A percentile compares a stretch with the other conserved stretches of the same genome.
Evolutionary conservation across 2,797 vertebrate genomes (phyloP).

Genomic region (Neomorphus geoffroyi): DNA sequence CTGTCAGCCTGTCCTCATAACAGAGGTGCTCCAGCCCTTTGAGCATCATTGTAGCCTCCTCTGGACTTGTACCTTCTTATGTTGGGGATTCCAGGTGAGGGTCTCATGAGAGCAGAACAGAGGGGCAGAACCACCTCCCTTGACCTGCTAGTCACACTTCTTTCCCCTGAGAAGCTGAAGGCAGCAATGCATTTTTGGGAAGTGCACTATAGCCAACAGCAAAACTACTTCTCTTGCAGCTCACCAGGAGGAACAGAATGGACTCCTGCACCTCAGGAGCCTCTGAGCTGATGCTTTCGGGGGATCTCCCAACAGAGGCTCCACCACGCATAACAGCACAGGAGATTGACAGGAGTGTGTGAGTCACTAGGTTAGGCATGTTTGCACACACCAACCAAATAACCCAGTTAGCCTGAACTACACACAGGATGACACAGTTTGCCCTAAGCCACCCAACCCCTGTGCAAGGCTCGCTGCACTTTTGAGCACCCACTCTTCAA

Average conservation of each 20-base stretch:
- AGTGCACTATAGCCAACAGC: background rate
- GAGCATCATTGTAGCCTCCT: too few species aligned
- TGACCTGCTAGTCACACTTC: too few species aligned
- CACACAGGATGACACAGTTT: background rate
- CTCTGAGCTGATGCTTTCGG: background rate
- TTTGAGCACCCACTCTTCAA: background rate
- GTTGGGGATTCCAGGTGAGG: too few species aligned
- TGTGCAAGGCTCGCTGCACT: background rate
- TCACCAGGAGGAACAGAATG: background rate
- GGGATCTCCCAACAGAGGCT: background rate
- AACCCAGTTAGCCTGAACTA: background rate
- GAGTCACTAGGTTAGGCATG: background rate
- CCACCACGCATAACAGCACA: accelerated
- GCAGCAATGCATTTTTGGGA: background rate
- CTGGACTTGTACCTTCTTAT: too few species aligned
- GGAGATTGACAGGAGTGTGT: accelerated
- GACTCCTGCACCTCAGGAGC: background rate
- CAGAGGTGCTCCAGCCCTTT: too few species aligned
- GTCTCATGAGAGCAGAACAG: too few species aligned
- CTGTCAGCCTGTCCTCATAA: too few species aligned
- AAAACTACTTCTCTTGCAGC: background rate
- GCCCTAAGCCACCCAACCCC: background rate
- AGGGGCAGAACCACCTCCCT: too few species aligned
- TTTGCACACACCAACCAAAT: background rate
- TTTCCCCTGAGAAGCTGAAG: background rate